phyloP scores from a whole-genome alignment of 1,140 invertebrate genomes.

The Trialeurodes vaporariorum region DNA sequence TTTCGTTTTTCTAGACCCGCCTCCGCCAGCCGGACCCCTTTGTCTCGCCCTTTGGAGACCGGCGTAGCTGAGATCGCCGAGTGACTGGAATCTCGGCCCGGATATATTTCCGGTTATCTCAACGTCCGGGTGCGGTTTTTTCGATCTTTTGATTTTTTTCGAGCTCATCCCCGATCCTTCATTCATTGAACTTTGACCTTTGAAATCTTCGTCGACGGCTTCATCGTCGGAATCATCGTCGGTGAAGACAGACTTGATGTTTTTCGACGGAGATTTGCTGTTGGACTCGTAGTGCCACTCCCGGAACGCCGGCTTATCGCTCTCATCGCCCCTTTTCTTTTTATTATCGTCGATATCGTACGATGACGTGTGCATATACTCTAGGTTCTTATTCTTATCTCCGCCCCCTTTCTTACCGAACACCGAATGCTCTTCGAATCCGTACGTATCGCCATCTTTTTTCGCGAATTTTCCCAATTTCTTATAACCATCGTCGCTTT shows the following conservation, averaged over 20 bases:
- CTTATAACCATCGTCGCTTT: conserved; percentile 55
- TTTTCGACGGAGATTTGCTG: conserved; percentile 13
- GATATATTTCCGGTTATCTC: not conserved
- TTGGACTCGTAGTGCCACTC: conserved; percentile 20
- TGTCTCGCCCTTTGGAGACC: not conserved
- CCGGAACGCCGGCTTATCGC: conserved; percentile 13
- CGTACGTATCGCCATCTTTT: conserved; percentile 54
- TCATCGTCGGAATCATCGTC: conserved; percentile 8
- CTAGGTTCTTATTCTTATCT: conserved; percentile 24
- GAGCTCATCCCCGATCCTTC: not conserved
- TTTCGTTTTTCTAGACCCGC: conserved; percentile 4
- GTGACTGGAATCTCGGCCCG: conserved; percentile 7
- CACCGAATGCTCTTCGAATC: conserved; percentile 48
- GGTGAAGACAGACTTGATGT: not conserved
- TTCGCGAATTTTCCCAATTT: conserved; percentile 55
- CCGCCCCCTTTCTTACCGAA: conserved; percentile 38
- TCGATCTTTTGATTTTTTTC: not conserved
- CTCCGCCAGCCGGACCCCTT: not conserved
- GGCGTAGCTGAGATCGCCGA: conserved; percentile 1
- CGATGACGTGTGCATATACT: conserved; percentile 11
- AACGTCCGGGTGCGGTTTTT: not conserved
- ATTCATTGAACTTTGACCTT: not conserved
- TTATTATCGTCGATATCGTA: conserved; percentile 13
- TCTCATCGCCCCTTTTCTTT: not conserved
- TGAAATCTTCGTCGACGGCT: not conserved